Base-by-base conservation (phyloP, 2,113 vertebrate genomes). In the Todiramphus saurophagus region DNA sequence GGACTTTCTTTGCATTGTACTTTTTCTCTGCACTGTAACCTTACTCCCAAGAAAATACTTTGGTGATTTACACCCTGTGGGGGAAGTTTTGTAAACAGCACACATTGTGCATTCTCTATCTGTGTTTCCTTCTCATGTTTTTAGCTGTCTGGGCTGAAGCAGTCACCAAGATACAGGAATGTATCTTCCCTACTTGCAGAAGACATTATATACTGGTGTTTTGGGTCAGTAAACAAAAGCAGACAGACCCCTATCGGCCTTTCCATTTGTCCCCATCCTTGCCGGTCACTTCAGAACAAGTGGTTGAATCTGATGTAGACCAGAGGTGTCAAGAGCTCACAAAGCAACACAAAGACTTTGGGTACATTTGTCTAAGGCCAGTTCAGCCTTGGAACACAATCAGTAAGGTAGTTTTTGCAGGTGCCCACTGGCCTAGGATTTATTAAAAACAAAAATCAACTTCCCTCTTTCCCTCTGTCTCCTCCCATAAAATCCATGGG, bases 401-500 rank as follows among this genome's bases (percentile, higher is more conserved):
- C 23, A 77, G 50, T 56, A 63, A 56, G 37, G 39, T 44, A 13
- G 6, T 76, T 94, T 85, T 77, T 39, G 62, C 76, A 82, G 68
- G 35, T 81, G 51, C 21, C 16, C 83, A 64, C 5, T 59, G 23
- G 64, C 51, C 64, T 92, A 35, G 14, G 66, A 62, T 81, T 92
- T 92, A 89, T 72, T 93, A 81, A 81, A 93, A 92, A 77, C 43
- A 77, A 79, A 87, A 91, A 27, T 6, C 31, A 76, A 62, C 48
- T 59, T 83, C 63, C n/a, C 39, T 55, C 55, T 72, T 93, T 72
- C 23, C 39, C 20, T 58, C 60, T 74, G 50, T 69, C 41, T 90
- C 46, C n/a, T 92, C 60, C 69, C 39, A 75, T 85, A 94, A 96
- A 95, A 87, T 62, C 63, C 70, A 89, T 21, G n/a, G 46, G 39